Evolutionary conservation across 2,113 vertebrate genomes (phyloP).

Genomic region (Cisticola juncidis): DNA sequence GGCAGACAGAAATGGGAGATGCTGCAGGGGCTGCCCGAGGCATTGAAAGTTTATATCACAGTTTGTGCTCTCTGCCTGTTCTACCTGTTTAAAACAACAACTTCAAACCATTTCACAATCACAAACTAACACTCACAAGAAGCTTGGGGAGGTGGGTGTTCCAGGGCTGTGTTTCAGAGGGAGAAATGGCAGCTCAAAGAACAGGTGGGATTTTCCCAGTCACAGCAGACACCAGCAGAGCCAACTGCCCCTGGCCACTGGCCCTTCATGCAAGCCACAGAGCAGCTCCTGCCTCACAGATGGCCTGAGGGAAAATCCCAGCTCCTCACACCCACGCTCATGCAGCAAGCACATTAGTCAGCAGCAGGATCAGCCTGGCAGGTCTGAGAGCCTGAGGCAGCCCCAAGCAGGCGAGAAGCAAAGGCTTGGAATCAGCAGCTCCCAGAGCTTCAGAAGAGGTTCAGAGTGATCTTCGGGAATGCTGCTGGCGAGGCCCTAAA

Average conservation of each 20-base stretch:
- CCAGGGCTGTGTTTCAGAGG: background rate
- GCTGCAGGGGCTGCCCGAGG: background rate
- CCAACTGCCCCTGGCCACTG: background rate
- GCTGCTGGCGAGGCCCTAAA: background rate
- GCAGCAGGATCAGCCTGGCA: background rate
- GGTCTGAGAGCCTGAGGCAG: background rate
- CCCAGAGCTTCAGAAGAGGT: conserved; percentile 17
- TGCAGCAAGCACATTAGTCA: background rate
- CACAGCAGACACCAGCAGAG: background rate
- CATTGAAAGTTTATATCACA: background rate
- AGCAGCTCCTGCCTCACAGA: background rate
- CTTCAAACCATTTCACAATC: background rate
- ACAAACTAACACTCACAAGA: background rate
- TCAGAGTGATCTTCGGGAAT: background rate
- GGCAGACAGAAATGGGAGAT: background rate
- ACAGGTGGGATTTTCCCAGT: background rate
- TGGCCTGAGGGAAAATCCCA: background rate
- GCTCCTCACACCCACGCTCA: background rate
- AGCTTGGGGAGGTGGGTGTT: background rate
- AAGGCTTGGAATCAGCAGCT: background rate
- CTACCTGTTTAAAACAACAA: background rate
- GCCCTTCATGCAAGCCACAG: background rate
- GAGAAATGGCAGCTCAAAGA: background rate
- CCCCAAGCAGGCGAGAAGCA: background rate
- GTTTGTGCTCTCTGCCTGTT: background rate